phyloP scores from a whole-genome alignment of 2,888 invertebrate species.

The Notodonta ziczac region DNA sequence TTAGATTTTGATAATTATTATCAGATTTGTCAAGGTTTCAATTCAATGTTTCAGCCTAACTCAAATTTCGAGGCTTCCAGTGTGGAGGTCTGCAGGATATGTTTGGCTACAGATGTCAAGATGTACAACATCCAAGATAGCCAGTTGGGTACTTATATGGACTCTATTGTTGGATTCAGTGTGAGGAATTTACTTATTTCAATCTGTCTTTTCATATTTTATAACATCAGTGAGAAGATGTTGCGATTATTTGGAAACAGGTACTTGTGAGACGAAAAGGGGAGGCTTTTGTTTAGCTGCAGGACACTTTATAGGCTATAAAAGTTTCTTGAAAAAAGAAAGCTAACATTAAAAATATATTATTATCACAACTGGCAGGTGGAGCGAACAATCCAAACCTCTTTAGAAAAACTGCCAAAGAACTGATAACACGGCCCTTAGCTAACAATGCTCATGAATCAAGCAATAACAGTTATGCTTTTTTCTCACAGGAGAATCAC shows the following conservation, averaged over 20 bases:
- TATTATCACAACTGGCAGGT: no score
- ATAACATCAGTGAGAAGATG: not conserved
- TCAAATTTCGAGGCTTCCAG: constrained; percentile 44
- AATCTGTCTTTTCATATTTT: not conserved
- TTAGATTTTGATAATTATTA: no score
- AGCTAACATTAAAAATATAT: no score
- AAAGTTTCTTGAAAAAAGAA: no score
- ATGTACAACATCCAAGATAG: constrained; percentile 36
- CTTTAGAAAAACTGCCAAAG: no score
- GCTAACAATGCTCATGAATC: no score
- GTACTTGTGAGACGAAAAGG: no score
- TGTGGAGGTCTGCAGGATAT: constrained; percentile 47
- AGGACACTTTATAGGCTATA: no score
- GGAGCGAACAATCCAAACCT: no score
- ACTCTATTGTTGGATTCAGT: constrained; percentile 20
- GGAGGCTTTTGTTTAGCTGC: no score
- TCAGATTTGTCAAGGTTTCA: not conserved
- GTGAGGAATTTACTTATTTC: constrained; percentile 16
- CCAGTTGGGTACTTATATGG: constrained; percentile 33
- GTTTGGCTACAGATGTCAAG: constrained; percentile 41
- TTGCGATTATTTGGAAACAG: no score
- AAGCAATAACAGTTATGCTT: not conserved
- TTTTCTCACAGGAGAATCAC: constrained; percentile 30
- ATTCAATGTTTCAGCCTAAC: constrained; percentile 29
- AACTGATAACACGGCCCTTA: no score